Evolutionary conservation across 2,113 vertebrate species (phyloP).

Genomic region (Corythornis vintsioides): DNA sequence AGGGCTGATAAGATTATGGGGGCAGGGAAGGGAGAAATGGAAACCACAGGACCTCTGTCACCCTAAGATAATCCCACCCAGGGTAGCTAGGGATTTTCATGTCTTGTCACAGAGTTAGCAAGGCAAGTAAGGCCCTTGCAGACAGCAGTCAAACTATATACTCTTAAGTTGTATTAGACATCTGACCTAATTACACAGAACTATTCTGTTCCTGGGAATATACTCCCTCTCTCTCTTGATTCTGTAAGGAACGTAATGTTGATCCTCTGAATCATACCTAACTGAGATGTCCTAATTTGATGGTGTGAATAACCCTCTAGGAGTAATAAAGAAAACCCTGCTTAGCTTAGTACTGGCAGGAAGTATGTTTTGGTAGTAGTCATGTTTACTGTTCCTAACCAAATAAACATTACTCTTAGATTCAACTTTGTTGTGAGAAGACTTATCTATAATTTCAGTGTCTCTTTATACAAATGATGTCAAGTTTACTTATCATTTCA

Average conservation of each 20-base stretch:
- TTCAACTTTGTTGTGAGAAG: not conserved
- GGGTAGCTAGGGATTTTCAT: not conserved
- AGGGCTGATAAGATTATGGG: not conserved
- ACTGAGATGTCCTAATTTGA: slow-evolving; percentile 37
- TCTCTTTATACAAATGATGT: not conserved
- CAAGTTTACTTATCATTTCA: not conserved
- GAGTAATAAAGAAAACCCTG: slow-evolving; percentile 34
- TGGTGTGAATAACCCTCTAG: slow-evolving; percentile 21
- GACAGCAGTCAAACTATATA: not conserved
- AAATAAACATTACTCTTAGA: not conserved
- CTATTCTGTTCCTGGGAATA: not conserved
- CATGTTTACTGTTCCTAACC: slow-evolving; percentile 30
- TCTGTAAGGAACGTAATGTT: not conserved
- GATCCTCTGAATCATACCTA: slow-evolving; percentile 37
- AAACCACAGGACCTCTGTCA: not conserved
- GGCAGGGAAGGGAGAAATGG: not conserved
- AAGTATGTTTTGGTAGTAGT: slow-evolving; percentile 19
- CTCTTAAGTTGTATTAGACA: not conserved
- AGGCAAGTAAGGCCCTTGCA: not conserved
- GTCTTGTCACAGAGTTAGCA: not conserved
- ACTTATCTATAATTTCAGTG: not conserved
- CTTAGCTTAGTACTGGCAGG: not conserved
- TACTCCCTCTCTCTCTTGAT: not conserved
- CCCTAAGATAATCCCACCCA: not conserved
- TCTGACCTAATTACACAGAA: slow-evolving; percentile 15